Conservation (phyloP, 2,888 invertebrate species). For the Drosophila trichaetosa region DNA sequence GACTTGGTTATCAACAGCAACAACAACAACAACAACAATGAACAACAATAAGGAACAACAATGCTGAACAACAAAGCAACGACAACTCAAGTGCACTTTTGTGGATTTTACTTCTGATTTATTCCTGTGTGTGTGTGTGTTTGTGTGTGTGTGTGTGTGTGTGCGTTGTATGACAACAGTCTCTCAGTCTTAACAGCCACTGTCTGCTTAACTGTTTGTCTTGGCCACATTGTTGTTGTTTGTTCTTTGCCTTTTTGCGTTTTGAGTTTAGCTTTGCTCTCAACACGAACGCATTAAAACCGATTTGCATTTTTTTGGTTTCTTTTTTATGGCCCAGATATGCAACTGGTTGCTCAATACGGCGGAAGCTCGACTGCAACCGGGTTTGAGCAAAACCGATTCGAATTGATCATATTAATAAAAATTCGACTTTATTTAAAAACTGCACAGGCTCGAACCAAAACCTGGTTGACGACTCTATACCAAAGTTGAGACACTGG, state of each 20-base stretch:
- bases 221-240: constrained; percentile 43
- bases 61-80: constrained; percentile 17
- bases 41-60: constrained; percentile 22
- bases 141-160: constrained; percentile 11
- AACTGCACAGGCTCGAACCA: not conserved
- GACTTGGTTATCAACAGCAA: constrained; percentile 34
- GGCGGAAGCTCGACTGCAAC: too few relatives aligned
- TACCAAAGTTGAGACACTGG: not conserved
- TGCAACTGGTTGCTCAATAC: constrained; percentile 55
- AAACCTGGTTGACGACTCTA: not conserved
- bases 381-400: too few relatives aligned
- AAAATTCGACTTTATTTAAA: not conserved
- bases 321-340: constrained; percentile 12
- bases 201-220: constrained; percentile 63
- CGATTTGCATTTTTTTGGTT: constrained; percentile 16
- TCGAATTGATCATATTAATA: not conserved
- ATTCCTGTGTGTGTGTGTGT: constrained; percentile 24
- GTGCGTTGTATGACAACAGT: constrained; percentile 51
- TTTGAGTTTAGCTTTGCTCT: constrained; percentile 39
- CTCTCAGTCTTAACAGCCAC: constrained; percentile 45
- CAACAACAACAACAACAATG: constrained; percentile 10
- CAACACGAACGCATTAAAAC: constrained; percentile 49
- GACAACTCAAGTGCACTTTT: constrained; percentile 71
- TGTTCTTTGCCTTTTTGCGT: constrained; percentile 3
- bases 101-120: constrained; percentile 71